Evolutionary conservation across 2,797 vertebrate genomes (phyloP).

Genomic region (Cheirogaleus major): DNA sequence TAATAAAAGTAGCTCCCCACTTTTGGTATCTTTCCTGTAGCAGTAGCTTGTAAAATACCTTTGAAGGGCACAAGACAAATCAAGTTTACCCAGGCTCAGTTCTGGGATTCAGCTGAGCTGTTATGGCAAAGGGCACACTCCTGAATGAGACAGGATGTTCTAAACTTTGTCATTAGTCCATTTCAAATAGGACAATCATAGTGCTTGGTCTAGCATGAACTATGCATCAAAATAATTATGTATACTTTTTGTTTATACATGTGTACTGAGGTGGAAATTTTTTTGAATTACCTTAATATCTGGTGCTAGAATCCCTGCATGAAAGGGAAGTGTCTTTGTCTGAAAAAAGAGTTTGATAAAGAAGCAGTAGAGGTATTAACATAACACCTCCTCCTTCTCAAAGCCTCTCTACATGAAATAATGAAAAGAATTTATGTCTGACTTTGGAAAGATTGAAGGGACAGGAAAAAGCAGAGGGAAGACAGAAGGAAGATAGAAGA

Average conservation of each 20-base stretch:
- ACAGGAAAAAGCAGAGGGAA: neutral
- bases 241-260: slow-evolving; percentile 34
- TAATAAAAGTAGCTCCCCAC: neutral
- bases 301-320: slow-evolving; percentile 24
- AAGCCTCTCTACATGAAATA: neutral
- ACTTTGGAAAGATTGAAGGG: neutral
- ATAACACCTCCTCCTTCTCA: neutral
- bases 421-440: slow-evolving; percentile 18
- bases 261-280: neutral
- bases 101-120: slow-evolving; percentile 26
- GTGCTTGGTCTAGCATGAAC: slow-evolving; percentile 21
- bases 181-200: slow-evolving; percentile 20
- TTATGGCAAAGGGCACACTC: neutral
- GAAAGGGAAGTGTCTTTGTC: neutral
- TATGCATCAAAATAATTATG: slow-evolving; percentile 19
- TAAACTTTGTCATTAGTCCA: neutral
- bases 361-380: neutral
- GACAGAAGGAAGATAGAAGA: neutral
- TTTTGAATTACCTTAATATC: slow-evolving; percentile 43
- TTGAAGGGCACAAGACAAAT: neutral
- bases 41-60: neutral
- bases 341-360: slow-evolving; percentile 21
- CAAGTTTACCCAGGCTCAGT: neutral
- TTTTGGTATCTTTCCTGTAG: neutral
- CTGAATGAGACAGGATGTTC: neutral